Conservation (phyloP, 2,797 vertebrate genomes). For the Denticeps clupeoides region DNA sequence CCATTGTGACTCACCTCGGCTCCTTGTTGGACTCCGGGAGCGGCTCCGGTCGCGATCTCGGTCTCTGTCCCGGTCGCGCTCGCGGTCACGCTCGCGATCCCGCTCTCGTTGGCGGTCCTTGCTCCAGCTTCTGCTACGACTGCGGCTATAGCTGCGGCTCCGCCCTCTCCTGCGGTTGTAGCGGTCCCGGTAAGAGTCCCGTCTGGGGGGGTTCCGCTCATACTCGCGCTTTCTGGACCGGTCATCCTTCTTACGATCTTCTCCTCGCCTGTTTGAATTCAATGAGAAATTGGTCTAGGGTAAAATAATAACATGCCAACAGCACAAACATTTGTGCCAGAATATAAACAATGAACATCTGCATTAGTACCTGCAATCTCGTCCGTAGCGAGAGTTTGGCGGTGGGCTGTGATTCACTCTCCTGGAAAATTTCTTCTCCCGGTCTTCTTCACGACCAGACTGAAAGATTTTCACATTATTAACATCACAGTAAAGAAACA, state of each 20-base stretch:
- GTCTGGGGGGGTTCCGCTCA: conserved; percentile 76
- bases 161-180: conserved; percentile 88
- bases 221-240: conserved; percentile 91
- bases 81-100: conserved; percentile 79
- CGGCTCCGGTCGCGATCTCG: conserved; percentile 62
- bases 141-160: conserved; percentile 85
- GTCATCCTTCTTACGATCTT: conserved; percentile 92
- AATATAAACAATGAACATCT: too few species aligned
- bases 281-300: too few species aligned
- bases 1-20: conserved; percentile 44
- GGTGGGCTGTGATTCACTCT: conserved; percentile 88
- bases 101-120: conserved; percentile 81
- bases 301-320: too few species aligned
- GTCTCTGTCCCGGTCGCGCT: conserved; percentile 61
- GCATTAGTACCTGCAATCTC: conserved; percentile 74
- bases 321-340: too few species aligned
- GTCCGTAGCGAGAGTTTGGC: conserved; percentile 80
- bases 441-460: conserved; percentile 81
- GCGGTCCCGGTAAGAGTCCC: conserved; percentile 88
- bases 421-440: conserved; percentile 88
- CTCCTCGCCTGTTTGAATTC: conserved; percentile 88
- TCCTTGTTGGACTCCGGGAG: conserved; percentile 58
- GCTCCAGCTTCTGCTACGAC: conserved; percentile 90
- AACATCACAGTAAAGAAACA: neutral
- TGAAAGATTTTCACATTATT: too few species aligned